Evolutionary conservation across 2,888 invertebrate genomes (phyloP), one percentile per base, ranked within the genome.

Genomic region (Anoplius nigerrimus): DNA sequence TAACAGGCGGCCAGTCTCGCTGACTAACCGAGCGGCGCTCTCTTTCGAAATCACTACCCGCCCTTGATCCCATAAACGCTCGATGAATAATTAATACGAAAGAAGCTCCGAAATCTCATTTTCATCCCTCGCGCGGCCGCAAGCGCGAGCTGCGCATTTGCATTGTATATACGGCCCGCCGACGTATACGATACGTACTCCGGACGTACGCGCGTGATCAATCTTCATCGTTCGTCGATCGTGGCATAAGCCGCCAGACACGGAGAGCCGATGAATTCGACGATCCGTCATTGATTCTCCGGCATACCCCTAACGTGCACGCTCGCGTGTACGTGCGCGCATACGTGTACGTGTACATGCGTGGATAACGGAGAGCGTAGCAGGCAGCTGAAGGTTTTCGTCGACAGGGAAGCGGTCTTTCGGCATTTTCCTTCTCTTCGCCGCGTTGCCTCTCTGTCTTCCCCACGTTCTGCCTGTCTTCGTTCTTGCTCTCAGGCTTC

Each of bases 141-240:
- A n/a, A n/a, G n/a, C n/a, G n/a, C n/a, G n/a, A n/a, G n/a, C n/a
- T n/a, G n/a, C n/a, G n/a, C n/a, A n/a, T n/a, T n/a, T n/a, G n/a
- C n/a, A n/a, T 27, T 27, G 6, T 27, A 27, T 27, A 27, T 27
- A 27, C 27, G n/a, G n/a, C n/a, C n/a, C n/a, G n/a, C n/a, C n/a
- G 42, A 42, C 13, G 15, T 46, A n/a, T 48, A 48, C 13, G 48
- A 48, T 34, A 48, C 11, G 48, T 16, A 53, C 5, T 4, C 24
- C 46, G 15, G n/a, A 46, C 42, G 51, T 60, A 54, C 55, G 22
- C 58, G 51, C 53, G 62, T 72, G 74, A 83, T 82, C 80, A 79
- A 83, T 83, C 82, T 82, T 81, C 81, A 82, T 83, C 78, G 76
- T 72, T 79, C 69, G 69, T 46, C 70, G 72, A 74, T 74, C 67